Evolutionary conservation across 2,113 vertebrate species (phyloP), one percentile per base, ranked within the genome.

Genomic region (Otolemur garnettii): DNA sequence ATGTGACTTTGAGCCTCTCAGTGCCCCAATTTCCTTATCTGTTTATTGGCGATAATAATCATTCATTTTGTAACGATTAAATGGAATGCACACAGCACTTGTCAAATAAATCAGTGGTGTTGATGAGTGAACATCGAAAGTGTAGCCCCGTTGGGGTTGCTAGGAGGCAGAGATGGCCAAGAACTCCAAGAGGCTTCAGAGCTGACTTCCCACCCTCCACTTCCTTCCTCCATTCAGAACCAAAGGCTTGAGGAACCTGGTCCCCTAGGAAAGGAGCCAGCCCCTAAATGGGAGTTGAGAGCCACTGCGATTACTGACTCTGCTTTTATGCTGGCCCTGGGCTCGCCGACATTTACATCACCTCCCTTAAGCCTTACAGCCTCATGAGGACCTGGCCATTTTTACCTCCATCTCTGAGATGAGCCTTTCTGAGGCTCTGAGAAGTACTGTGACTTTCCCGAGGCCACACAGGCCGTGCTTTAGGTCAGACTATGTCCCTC

Each of bases 231-330:
- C 35, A 22, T 12, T 13, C 35, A 57, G 42, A 69, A 19, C 6
- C 4, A 53, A 42, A 38, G 30, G 19, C 33, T 4, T 19, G 0
- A 0, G 15, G 66, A 57, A 7, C 1, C 0, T 1, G 1, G 15
- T n/a, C 28, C 11, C 30, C 3, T 22, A 57, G 38, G 38, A 13
- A n/a, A n/a, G 62, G 55, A 3, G 8, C 8, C 14, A 0, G 4
- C 42, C 50, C 26, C 13, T 7, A 11, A 62, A 14, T 0, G 5
- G 79, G 60, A 64, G 28, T 71, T 26, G 45, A 24, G 0, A 53
- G 75, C 26, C 35, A 38, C 35, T 22, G 9, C 12, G 13, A 45
- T 21, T 10, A 59, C 1, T 10, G 50, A n/a, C 28, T 19, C 78
- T 4, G 2, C 22, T 10, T 10, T 10, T 11, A 18, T 21, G 45